Evolutionary conservation across 2,888 invertebrate genomes (phyloP).

Genomic region (Andrena marginata): DNA sequence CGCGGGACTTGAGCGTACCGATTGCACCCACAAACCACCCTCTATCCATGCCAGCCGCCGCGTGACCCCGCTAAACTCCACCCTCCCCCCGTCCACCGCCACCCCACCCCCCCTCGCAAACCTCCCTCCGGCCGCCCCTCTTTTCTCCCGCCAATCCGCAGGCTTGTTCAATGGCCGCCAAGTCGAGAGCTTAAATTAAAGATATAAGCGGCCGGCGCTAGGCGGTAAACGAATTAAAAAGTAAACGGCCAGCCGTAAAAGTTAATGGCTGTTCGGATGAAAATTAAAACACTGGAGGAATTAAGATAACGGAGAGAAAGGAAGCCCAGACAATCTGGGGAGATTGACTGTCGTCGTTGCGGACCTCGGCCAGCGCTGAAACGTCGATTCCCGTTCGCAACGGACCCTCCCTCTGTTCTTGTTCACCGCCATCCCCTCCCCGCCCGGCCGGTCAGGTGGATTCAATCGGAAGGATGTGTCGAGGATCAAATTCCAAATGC

Average conservation of each 20-base stretch:
- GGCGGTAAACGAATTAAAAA: conserved; percentile 84
- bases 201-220: conserved; percentile 70
- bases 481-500: too few relatives aligned
- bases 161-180: conserved; percentile 80
- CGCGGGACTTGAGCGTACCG: conserved; percentile 78
- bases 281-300: conserved; percentile 83
- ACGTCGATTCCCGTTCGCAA: conserved; percentile 51
- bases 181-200: conserved; percentile 79
- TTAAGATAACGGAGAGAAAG: conserved; percentile 72
- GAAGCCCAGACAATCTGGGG: conserved; percentile 69
- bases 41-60: conserved; percentile 75
- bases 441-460: too few relatives aligned
- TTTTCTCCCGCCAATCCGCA: conserved; percentile 72
- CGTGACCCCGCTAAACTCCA: conserved; percentile 73
- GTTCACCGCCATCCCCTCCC: neutral
- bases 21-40: conserved; percentile 83
- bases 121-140: conserved; percentile 61
- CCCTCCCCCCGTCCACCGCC: conserved; percentile 58
- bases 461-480: too few relatives aligned
- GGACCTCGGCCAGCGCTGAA: conserved; percentile 25
- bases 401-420: neutral
- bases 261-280: conserved; percentile 83
- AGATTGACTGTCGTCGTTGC: conserved; percentile 64
- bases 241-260: conserved; percentile 84
- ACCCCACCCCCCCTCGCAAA: neutral